A percentile compares a stretch with the other conserved stretches of the same genome.
phyloP scores from a whole-genome alignment of 2,888 invertebrate species.

The Spilosoma lubricipeda region DNA sequence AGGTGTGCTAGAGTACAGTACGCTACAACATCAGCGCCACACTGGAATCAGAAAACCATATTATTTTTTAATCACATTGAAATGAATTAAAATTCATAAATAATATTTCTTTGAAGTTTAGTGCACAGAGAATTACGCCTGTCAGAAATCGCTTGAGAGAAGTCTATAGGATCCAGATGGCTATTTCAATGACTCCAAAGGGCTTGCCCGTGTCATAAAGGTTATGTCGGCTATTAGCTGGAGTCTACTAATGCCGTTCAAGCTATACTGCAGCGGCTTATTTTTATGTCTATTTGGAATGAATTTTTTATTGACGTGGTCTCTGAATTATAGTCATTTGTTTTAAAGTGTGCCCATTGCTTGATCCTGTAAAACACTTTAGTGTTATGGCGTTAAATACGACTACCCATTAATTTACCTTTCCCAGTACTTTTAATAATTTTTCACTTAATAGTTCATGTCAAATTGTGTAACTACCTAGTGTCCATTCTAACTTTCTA shows the following conservation, averaged over 20 bases:
- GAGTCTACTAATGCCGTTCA: background rate
- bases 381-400: background rate
- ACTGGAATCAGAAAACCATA: background rate
- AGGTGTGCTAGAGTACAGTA: background rate
- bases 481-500: background rate
- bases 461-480: background rate
- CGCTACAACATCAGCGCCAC: background rate
- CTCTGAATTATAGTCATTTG: background rate
- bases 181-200: background rate
- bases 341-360: background rate
- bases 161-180: background rate
- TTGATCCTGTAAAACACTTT: background rate
- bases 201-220: background rate
- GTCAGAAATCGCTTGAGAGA: background rate
- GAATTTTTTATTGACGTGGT: background rate
- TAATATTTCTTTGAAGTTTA: too few relatives aligned
- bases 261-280: background rate
- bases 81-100: too few relatives aligned
- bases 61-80: background rate
- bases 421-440: fast-evolving
- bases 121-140: background rate
- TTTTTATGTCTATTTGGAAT: background rate
- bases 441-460: background rate
- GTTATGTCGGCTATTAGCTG: background rate
- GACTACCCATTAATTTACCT: background rate